phyloP scores from a whole-genome alignment of 2,113 vertebrate genomes.

The Heptranchias perlo region DNA sequence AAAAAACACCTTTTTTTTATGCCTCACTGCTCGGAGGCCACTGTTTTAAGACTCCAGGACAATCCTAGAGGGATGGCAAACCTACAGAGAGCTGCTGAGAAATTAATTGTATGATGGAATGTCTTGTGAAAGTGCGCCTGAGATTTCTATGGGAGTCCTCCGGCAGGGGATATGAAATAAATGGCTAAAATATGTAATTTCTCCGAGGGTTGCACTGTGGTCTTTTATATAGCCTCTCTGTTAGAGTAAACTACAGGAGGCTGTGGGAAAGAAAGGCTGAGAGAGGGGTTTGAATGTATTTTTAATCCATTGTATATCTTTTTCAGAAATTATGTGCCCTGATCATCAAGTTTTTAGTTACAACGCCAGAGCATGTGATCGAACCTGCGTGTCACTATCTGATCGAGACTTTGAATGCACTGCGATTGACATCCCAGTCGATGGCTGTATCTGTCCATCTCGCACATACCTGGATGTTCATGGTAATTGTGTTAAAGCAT shows the following conservation, averaged over 20 bases:
- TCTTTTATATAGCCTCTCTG: neutral
- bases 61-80: no score
- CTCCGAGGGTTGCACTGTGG: neutral
- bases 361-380: constrained; percentile 55
- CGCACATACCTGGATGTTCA: constrained; percentile 61
- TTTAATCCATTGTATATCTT: neutral
- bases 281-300: neutral
- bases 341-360: constrained; percentile 66
- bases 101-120: no score
- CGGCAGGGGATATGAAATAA: no score
- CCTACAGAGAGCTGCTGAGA: no score
- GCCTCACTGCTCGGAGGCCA: no score
- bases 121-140: no score
- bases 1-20: no score
- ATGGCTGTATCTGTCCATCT: constrained; percentile 65
- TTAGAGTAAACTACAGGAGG: neutral
- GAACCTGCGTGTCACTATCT: constrained; percentile 63
- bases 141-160: no score
- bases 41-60: no score
- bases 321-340: constrained; percentile 55
- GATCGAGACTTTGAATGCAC: constrained; percentile 57
- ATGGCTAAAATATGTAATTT: neutral
- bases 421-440: constrained; percentile 54
- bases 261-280: constrained; percentile 33
- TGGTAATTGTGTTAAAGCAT: constrained; percentile 56